A percentile compares a stretch with the other conserved stretches of the same genome.
Conservation (phyloP, 2,888 invertebrate genomes). For the Stenolophus ochropezus region DNA sequence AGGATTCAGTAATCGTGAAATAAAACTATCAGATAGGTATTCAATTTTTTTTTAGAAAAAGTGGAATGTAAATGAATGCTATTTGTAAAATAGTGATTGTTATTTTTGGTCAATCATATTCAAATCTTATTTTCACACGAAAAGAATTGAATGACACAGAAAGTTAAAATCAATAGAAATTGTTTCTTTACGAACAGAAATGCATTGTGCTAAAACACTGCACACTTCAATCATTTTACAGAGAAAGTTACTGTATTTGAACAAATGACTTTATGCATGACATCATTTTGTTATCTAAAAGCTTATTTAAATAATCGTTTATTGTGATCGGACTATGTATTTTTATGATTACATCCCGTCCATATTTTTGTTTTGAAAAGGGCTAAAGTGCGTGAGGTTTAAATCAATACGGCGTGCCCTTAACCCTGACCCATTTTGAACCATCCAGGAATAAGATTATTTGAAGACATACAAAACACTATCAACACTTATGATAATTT, state of each 20-base stretch:
- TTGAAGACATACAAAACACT: background rate
- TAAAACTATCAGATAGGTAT: background rate
- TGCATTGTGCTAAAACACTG: conserved; percentile 9
- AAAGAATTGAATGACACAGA: conserved; percentile 28
- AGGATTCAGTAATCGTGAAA: background rate
- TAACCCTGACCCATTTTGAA: conserved; percentile 55
- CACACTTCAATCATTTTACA: conserved; percentile 26
- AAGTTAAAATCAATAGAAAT: conserved; percentile 40
- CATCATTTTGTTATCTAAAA: conserved; percentile 27
- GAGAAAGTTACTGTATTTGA: conserved; percentile 24
- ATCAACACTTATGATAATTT: background rate
- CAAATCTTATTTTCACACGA: background rate
- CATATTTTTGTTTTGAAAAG: conserved; percentile 41
- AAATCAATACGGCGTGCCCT: conserved; percentile 56
- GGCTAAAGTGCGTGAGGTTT: conserved; percentile 17
- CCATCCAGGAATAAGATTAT: conserved; percentile 7
- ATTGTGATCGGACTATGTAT: background rate
- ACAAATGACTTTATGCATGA: conserved; percentile 9
- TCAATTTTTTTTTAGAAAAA: background rate
- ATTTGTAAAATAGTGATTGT: background rate
- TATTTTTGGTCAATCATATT: background rate
- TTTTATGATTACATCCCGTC: background rate
- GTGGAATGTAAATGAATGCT: background rate
- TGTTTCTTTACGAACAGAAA: conserved; percentile 18
- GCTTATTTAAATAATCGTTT: conserved; percentile 38